Base-by-base conservation (phyloP, 2,888 invertebrate species). In the Megastigmus dorsalis region DNA sequence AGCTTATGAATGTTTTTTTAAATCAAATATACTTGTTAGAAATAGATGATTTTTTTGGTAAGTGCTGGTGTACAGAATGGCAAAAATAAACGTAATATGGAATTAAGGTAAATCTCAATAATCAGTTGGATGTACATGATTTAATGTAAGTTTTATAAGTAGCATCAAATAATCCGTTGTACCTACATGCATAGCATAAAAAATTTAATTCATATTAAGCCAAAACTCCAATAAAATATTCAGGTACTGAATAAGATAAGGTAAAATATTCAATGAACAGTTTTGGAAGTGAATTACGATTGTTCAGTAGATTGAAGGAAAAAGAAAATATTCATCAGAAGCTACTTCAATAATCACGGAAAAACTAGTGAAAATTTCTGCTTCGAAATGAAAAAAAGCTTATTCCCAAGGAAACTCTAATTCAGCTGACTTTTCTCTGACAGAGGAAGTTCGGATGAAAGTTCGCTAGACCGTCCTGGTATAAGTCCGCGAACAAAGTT, bases 401-500 rank as follows among this genome's bases (percentile, higher is more conserved):
- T 68, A 68, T 68, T 59, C 20, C 50, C 13, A 43, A 50, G 68
- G 15, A 59, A 68, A 59, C 41, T 67, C 36, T 52, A 67, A 67
- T 67, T 67, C 57, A 67, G 57, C 38, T 23, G 67, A 57, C 36
- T 57, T 67, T 57, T 55, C 67, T 68, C 68, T 52, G 65, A 52
- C 65, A 52, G 59, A 36, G 50, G 26, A 68, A 59, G 59, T 68
- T 68, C 50, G 15, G 7, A 50, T 28, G 50, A 68, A 68, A 68
- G 68, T 68, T 68, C 28, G n/a, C 33, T 48, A 68, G 67, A 57
- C 57, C 57, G 68, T 30, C 65, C 5, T 50, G 33, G 68, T 68
- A 68, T 59, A 57, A 57, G 67, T 45, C 68, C 48, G 28, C 68
- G 18, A 68, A 59, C 50, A 68, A 68, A 68, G 68, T 68, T 68